Evolutionary conservation across 2,113 vertebrate genomes (phyloP), one percentile per base, ranked within the genome.

Genomic region (Cromileptes altivelis): DNA sequence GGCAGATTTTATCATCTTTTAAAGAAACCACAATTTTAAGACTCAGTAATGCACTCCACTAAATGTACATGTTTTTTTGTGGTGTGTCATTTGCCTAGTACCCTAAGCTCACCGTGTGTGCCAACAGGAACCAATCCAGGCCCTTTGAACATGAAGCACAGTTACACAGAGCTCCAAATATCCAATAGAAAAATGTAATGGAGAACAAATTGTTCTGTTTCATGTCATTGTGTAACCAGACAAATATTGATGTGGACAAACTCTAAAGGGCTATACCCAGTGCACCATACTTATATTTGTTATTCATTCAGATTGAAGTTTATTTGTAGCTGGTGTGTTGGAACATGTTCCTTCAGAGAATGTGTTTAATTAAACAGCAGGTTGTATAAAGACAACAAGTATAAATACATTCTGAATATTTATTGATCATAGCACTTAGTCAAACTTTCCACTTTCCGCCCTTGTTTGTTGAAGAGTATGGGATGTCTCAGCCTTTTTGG

Each of bases 21-120:
- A 53, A 86, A 86, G 70, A 73, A 85, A 88, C 62, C 85, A 84
- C 75, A 76, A 52, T 63, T 90, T 84, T 83, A 74, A 74, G 69
- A 75, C 58, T 70, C 47, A 42, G 70, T 70, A 71, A 70, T 69
- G 58, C 72, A 65, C 70, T 69, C 45, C 70, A 58, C 68, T 70
- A 55, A 68, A 75, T 63, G 58, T 65, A 86, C 77, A 84, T 53
- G 53, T 53, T 65, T 75, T 67, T 79, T 78, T 82, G 69, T 70
- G 47, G 67, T 62, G 47, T 91, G 83, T 91, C 82, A 82, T 85
- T 85, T 87, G 74, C 83, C 18, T 75, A 9, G 78, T 75, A 70
- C 65, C 72, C 55, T 15, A 75, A 37, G 70, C 75, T 70, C 70
- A 83, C 37, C 21, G 27, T 74, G 60, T 67, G 58, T 47, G 75